phyloP scores from a whole-genome alignment of 2,888 invertebrate species.

The Periphyllus acericola region DNA sequence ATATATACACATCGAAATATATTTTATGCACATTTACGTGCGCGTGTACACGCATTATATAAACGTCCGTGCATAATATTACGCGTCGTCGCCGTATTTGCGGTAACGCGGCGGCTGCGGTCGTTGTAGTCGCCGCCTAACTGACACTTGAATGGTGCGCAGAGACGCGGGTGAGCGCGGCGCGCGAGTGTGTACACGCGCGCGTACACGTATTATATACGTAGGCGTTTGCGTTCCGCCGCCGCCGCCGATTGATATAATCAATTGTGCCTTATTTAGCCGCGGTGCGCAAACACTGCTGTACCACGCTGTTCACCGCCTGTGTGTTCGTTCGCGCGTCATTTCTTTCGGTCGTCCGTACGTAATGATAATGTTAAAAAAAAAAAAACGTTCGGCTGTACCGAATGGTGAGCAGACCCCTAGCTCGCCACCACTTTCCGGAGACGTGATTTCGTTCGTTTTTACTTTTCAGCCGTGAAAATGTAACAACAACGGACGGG shows the following conservation, averaged over 20 bases:
- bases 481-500: too few species aligned
- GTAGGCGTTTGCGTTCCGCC: constrained; percentile 54
- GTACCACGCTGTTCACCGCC: not conserved
- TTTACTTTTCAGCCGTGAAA: too few species aligned
- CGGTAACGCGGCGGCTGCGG: constrained; percentile 2
- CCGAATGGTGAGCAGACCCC: too few species aligned
- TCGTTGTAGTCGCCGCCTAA: constrained; percentile 21
- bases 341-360: not conserved
- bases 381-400: too few species aligned
- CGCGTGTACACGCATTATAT: not conserved
- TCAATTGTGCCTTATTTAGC: constrained; percentile 55
- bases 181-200: not conserved
- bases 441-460: too few species aligned
- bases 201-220: not conserved
- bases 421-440: too few species aligned
- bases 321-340: not conserved
- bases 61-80: not conserved
- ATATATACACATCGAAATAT: not conserved
- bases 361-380: too few species aligned
- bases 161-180: not conserved
- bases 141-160: constrained; percentile 52
- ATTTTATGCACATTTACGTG: not conserved
- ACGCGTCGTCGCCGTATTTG: not conserved
- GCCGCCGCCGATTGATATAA: constrained; percentile 44
- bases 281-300: not conserved